A percentile compares a stretch with the other conserved stretches of the same genome.
Evolutionary conservation across 2,797 vertebrate genomes (phyloP).

Genomic region (Coilia nasus): DNA sequence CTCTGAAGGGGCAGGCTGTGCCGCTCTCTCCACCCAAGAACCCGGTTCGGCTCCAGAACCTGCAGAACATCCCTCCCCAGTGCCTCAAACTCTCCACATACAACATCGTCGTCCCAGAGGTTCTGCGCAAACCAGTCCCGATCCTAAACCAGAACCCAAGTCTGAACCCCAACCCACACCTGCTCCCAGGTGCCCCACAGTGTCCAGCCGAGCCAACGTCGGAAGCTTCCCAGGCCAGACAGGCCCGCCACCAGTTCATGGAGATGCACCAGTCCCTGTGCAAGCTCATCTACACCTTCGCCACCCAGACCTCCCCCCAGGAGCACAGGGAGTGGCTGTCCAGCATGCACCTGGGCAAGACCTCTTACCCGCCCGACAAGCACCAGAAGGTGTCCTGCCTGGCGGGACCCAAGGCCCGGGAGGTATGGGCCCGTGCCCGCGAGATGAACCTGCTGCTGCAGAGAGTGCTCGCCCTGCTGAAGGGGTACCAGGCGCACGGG

Average conservation of each 20-base stretch:
- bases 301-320: conserved; percentile 75
- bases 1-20: conserved; percentile 34
- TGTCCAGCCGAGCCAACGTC: no score
- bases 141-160: no score
- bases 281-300: conserved; percentile 71
- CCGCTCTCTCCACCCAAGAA: conserved; percentile 25
- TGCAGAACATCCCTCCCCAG: conserved; percentile 68
- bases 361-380: conserved; percentile 62
- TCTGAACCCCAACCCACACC: no score
- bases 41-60: conserved; percentile 47
- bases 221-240: background rate
- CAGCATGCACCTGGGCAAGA: conserved; percentile 52
- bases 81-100: conserved; percentile 70
- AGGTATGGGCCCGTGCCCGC: conserved; percentile 81
- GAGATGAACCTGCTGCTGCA: conserved; percentile 72
- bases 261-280: conserved; percentile 83
- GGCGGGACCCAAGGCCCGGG: conserved; percentile 69
- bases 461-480: conserved; percentile 77
- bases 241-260: conserved; percentile 73
- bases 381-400: conserved; percentile 68
- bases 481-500: conserved; percentile 72
- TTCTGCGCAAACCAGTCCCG: conserved; percentile 32
- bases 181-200: background rate
- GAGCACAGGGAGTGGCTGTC: conserved; percentile 81
- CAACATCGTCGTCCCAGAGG: conserved; percentile 64